Percentiles rank a stretch among this genome's conserved stretches.
These are phyloP conservation scores for Pteria penguin DNA, from an alignment of 2,888 invertebrate species.

Conservation along the genomic window DNA sequence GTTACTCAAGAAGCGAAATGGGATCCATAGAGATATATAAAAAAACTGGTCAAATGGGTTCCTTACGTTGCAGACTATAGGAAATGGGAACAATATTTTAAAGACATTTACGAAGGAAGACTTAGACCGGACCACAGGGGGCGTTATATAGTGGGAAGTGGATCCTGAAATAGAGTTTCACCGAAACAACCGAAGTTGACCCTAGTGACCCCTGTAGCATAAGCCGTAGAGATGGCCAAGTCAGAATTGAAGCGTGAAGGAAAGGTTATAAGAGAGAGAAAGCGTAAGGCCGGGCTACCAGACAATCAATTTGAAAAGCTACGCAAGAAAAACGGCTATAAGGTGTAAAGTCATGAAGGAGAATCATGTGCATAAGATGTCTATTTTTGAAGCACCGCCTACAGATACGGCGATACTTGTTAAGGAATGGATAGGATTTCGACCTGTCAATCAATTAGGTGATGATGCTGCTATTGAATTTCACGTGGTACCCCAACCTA, in stretches of 20 bases:
- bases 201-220: background rate
- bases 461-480: background rate
- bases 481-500: background rate
- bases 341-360: background rate
- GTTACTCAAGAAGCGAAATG: background rate
- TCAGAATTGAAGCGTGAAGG: background rate
- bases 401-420: constrained; percentile 14
- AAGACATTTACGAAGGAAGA: constrained; percentile 1
- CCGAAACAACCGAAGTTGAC: background rate
- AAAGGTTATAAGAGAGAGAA: background rate
- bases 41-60: background rate
- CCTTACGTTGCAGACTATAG: background rate
- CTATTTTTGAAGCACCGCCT: background rate
- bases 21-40: background rate
- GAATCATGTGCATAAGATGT: background rate
- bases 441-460: background rate
- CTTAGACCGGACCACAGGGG: constrained; percentile 12
- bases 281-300: background rate
- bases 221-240: background rate
- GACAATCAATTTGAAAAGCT: background rate
- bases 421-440: background rate
- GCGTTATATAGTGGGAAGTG: background rate
- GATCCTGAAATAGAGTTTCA: background rate
- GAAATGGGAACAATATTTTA: constrained; percentile 4
- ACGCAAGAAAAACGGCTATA: background rate